phyloP scores from a whole-genome alignment of 30 jellyfish, hydroid and myxozoan genomes.

The Phacellophora camtschatica region DNA sequence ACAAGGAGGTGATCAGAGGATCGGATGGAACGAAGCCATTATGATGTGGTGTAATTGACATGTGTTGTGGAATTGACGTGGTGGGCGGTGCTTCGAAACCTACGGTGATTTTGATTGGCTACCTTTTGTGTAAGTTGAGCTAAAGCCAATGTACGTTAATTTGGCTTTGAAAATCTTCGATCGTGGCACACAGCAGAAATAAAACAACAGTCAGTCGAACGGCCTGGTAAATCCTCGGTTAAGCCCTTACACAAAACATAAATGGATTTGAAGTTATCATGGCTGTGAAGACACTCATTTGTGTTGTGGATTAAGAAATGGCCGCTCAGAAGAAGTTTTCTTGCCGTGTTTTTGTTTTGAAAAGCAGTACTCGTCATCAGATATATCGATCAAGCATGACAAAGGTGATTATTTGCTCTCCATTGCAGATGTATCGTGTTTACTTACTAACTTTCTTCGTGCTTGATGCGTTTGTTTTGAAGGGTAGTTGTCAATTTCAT shows the following conservation, averaged over 20 bases:
- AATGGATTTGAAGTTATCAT: conserved; percentile 80
- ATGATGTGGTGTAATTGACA: conserved; percentile 75
- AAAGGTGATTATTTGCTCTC: conserved; percentile 24
- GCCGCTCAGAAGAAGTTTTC: conserved; percentile 10
- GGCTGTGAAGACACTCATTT: conserved; percentile 71
- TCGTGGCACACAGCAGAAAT: conserved; percentile 77
- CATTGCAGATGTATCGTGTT: conserved; percentile 49
- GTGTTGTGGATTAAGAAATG: conserved; percentile 63
- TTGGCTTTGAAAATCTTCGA: conserved; percentile 68
- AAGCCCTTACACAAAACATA: conserved; percentile 80
- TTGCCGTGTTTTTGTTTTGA: not conserved
- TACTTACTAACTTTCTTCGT: conserved; percentile 45
- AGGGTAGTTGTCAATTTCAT: conserved; percentile 55
- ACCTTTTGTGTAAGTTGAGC: conserved; percentile 62
- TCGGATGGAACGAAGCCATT: conserved; percentile 48
- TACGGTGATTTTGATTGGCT: conserved; percentile 68
- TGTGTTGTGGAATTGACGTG: conserved; percentile 70
- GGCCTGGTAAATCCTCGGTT: conserved; percentile 70
- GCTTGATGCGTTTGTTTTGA: conserved; percentile 64
- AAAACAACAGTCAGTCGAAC: conserved; percentile 54
- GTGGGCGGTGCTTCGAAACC: conserved; percentile 76
- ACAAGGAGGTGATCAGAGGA: not conserved
- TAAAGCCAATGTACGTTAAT: conserved; percentile 73
- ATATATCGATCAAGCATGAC: conserved; percentile 34
- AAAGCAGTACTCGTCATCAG: conserved; percentile 9